Percentiles rank a stretch among this genome's conserved stretches.
phyloP scores from a whole-genome alignment of 2,888 invertebrate genomes.

The Halictus quadricinctus region DNA sequence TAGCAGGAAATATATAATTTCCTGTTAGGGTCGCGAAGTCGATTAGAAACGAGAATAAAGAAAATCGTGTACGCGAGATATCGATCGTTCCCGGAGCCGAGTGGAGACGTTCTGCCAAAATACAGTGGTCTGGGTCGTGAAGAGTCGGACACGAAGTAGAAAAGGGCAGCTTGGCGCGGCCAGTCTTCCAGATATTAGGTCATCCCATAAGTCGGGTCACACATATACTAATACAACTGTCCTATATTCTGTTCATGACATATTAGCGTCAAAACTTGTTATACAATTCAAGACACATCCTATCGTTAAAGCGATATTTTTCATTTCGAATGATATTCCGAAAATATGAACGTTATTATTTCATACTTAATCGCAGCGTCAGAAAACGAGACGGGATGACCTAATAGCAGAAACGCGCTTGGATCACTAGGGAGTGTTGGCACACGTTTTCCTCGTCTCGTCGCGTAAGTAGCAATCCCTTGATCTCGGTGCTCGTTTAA shows the following conservation, averaged over 20 bases:
- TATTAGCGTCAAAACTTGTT: neutral
- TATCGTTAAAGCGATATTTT: too few species aligned
- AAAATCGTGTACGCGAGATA: neutral
- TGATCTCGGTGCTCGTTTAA: slow-evolving; percentile 43
- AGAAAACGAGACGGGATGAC: neutral
- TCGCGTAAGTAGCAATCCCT: slow-evolving; percentile 25
- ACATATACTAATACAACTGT: neutral
- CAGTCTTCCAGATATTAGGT: slow-evolving; percentile 25
- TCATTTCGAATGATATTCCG: too few species aligned
- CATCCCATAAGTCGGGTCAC: slow-evolving; percentile 13
- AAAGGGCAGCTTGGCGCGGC: slow-evolving; percentile 38
- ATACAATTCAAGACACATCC: too few species aligned
- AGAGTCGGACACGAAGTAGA: slow-evolving; percentile 2
- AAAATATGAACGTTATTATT: neutral
- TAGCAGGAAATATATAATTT: neutral
- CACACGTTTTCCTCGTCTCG: slow-evolving; percentile 18
- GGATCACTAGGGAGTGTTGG: slow-evolving; percentile 30
- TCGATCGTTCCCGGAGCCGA: neutral
- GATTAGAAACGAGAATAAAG: neutral
- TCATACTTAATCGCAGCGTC: neutral
- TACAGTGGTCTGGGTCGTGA: slow-evolving; percentile 8
- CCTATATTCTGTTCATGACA: neutral
- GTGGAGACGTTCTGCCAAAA: slow-evolving; percentile 11
- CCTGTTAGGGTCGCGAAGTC: neutral
- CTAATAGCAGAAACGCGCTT: slow-evolving; percentile 16